Percentiles rank a stretch among this genome's conserved stretches.
Evolutionary conservation across 2,113 vertebrate genomes (phyloP).

Genomic region (Pelecanus crispus): DNA sequence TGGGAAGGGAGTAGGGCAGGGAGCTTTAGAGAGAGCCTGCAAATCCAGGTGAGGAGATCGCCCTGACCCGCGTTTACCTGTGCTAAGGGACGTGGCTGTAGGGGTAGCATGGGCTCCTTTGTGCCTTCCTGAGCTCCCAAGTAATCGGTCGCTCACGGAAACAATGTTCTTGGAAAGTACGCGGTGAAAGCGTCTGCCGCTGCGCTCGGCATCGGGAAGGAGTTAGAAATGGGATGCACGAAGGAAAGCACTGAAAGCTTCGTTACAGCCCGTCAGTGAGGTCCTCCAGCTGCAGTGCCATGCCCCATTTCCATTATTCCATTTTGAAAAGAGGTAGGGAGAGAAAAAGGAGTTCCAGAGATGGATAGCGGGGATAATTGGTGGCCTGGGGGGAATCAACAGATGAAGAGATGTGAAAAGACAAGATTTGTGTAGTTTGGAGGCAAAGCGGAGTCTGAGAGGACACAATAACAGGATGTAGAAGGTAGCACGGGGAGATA

Average conservation of each 20-base stretch:
- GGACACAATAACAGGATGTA: neutral
- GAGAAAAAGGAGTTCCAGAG: neutral
- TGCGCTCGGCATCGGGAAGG: neutral
- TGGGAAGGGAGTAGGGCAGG: accelerated
- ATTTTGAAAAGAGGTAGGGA: neutral
- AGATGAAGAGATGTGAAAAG: neutral
- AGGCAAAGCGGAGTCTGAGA: neutral
- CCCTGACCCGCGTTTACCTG: accelerated
- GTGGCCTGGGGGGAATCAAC: neutral
- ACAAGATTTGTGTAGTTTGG: neutral
- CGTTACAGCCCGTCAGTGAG: neutral
- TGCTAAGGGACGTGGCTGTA: accelerated
- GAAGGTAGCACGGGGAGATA: neutral
- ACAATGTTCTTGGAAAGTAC: neutral
- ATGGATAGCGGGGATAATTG: neutral
- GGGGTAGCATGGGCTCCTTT: neutral
- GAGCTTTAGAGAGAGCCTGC: neutral
- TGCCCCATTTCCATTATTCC: neutral
- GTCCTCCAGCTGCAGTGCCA: neutral
- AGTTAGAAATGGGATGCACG: accelerated
- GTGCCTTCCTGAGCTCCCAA: neutral
- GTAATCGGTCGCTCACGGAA: accelerated
- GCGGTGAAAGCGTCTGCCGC: neutral
- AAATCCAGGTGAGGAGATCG: neutral
- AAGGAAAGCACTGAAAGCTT: neutral